Percentiles rank a stretch among this genome's conserved stretches.
Evolutionary conservation across 2,888 invertebrate genomes (phyloP).

Genomic region (Adelognathus sp.): DNA sequence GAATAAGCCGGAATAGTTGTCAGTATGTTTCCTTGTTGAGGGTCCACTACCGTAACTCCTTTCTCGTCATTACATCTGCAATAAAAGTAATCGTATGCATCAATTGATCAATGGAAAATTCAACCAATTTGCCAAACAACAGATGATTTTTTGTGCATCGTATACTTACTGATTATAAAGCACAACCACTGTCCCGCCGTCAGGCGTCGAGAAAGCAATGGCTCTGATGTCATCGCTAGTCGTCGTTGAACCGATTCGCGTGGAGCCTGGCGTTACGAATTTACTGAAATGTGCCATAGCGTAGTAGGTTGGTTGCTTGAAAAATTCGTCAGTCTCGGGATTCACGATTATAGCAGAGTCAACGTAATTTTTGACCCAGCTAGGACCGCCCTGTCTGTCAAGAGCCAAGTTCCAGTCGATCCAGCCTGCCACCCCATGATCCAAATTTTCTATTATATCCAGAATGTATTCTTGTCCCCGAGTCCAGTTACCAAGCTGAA

Average conservation of each 20-base stretch:
- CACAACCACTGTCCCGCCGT: conserved; percentile 82
- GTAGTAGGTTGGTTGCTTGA: conserved; percentile 95
- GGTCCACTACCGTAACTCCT: no score
- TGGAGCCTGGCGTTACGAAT: conserved; percentile 86
- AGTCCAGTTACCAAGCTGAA: conserved; percentile 89
- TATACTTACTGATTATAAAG: conserved; percentile 84
- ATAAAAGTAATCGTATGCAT: no score
- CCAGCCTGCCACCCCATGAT: conserved; percentile 91
- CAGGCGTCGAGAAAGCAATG: conserved; percentile 83
- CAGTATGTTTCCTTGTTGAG: no score
- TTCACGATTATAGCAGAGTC: conserved; percentile 91
- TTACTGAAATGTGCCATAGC: conserved; percentile 91
- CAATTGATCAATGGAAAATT: no score
- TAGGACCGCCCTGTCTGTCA: conserved; percentile 89
- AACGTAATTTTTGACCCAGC: conserved; percentile 89
- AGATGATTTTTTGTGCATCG: conserved; percentile 36
- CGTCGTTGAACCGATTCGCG: conserved; percentile 76
- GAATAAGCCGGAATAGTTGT: no score
- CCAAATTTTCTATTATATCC: conserved; percentile 87
- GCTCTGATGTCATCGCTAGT: conserved; percentile 76
- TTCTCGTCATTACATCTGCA: no score
- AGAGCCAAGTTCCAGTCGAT: conserved; percentile 95
- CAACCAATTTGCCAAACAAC: no score
- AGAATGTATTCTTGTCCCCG: conserved; percentile 86
- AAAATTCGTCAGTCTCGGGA: conserved; percentile 86